Evolutionary conservation across 2,797 vertebrate genomes (phyloP).

Genomic region (Gadopsis marmoratus): DNA sequence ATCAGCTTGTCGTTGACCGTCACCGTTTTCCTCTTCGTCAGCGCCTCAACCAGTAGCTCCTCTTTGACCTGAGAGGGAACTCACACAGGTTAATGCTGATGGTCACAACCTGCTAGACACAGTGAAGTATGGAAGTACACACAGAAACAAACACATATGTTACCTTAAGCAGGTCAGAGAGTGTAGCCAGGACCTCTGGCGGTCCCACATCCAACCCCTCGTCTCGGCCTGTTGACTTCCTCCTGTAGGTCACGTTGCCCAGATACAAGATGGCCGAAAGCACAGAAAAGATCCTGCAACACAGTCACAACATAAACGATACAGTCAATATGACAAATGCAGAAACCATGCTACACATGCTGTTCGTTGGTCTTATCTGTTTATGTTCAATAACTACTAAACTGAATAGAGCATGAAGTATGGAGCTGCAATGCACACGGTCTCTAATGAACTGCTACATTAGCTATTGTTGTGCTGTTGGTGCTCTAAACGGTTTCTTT

Average conservation of each 20-base stretch:
- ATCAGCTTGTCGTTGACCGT: slow-evolving; percentile 98
- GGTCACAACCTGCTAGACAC: background rate
- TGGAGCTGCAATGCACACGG: background rate
- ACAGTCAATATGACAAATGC: slow-evolving; percentile 13
- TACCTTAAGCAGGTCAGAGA: slow-evolving; percentile 96
- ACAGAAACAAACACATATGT: background rate
- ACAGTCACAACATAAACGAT: background rate
- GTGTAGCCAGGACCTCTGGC: slow-evolving; percentile 92
- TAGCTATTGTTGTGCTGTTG: slow-evolving; percentile 10
- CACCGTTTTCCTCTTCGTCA: slow-evolving; percentile 98
- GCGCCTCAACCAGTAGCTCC: slow-evolving; percentile 95
- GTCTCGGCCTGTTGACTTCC: slow-evolving; percentile 92
- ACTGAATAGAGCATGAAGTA: slow-evolving; percentile 38
- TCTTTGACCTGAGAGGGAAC: slow-evolving; percentile 89
- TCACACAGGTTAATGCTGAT: slow-evolving; percentile 22
- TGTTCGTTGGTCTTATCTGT: slow-evolving; percentile 17
- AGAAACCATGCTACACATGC: slow-evolving; percentile 8
- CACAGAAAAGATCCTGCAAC: slow-evolving; percentile 93
- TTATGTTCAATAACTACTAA: slow-evolving; percentile 16
- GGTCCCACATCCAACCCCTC: slow-evolving; percentile 97
- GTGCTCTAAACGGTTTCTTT: slow-evolving; percentile 20
- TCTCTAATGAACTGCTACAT: slow-evolving; percentile 33
- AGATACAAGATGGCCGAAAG: slow-evolving; percentile 98
- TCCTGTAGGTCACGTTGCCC: slow-evolving; percentile 95
- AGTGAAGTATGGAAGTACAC: background rate